phyloP scores from a whole-genome alignment of 2,113 vertebrate genomes.

The Coreoperca whiteheadi region DNA sequence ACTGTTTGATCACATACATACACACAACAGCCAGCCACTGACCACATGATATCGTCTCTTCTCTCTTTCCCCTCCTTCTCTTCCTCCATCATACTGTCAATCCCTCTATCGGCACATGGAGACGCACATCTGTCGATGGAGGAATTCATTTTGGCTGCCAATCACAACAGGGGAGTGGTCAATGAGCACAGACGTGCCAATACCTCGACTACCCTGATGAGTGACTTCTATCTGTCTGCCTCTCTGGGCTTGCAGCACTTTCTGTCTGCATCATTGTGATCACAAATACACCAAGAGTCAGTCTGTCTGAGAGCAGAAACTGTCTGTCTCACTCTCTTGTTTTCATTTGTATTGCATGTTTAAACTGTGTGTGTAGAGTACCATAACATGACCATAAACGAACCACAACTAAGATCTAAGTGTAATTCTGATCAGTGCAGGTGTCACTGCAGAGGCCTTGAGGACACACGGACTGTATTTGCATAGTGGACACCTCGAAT shows the following conservation, averaged over 20 bases:
- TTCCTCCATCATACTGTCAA: slow-evolving; percentile 80
- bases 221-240: slow-evolving; percentile 72
- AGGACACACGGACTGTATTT: slow-evolving; percentile 6
- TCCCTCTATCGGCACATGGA: slow-evolving; percentile 73
- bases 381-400: not conserved
- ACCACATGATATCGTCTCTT: slow-evolving; percentile 69
- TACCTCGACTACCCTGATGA: slow-evolving; percentile 76
- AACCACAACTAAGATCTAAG: not conserved
- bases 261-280: slow-evolving; percentile 14
- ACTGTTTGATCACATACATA: not conserved
- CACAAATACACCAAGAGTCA: not conserved
- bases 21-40: slow-evolving; percentile 29
- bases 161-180: slow-evolving; percentile 77
- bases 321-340: not conserved
- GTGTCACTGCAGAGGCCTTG: slow-evolving; percentile 5
- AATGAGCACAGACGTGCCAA: slow-evolving; percentile 77
- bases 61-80: slow-evolving; percentile 53
- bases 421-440: slow-evolving; percentile 12
- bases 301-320: not conserved
- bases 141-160: slow-evolving; percentile 83
- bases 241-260: slow-evolving; percentile 38
- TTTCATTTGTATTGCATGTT: slow-evolving; percentile 4
- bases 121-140: slow-evolving; percentile 78
- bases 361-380: slow-evolving; percentile 11
- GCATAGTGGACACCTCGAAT: slow-evolving; percentile 23